Percentiles rank a stretch among this genome's conserved stretches.
These are phyloP conservation scores for Diplodus sargus DNA, from an alignment of 2,797 vertebrate genomes.

Conservation along the genomic window DNA sequence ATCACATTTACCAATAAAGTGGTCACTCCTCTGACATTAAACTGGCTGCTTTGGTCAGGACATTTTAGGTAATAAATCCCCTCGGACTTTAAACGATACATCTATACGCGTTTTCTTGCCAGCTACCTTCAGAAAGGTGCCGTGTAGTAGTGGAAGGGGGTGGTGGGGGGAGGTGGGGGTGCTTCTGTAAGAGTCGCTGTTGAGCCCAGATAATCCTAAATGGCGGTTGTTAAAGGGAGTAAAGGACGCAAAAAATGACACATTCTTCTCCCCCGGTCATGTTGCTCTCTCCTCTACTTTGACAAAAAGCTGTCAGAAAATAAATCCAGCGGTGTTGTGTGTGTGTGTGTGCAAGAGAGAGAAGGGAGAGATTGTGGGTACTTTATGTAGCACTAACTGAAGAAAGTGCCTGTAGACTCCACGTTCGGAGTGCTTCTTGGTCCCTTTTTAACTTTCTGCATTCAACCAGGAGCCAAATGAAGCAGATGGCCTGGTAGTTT, in stretches of 20 bases:
- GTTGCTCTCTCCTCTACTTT: conserved; percentile 32
- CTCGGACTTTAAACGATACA: conserved; percentile 28
- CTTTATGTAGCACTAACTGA: not conserved
- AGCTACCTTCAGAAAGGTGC: conserved; percentile 4
- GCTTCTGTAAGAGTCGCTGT: conserved; percentile 9
- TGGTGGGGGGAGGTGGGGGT: not conserved
- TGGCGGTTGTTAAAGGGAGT: conserved; percentile 30
- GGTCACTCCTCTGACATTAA: conserved; percentile 84
- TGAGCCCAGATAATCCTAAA: conserved; percentile 47
- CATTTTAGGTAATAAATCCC: conserved; percentile 74
- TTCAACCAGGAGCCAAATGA: conserved; percentile 43
- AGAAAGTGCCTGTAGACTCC: not conserved
- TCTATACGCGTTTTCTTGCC: not conserved
- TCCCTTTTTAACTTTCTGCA: conserved; percentile 15
- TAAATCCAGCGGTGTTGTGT: conserved; percentile 26
- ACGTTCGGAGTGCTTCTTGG: conserved; percentile 21
- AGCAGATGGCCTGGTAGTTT: conserved; percentile 49
- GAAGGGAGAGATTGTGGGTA: not conserved
- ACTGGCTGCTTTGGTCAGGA: conserved; percentile 64
- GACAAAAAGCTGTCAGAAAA: conserved; percentile 46
- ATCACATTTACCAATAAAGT: conserved; percentile 88
- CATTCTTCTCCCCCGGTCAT: conserved; percentile 14
- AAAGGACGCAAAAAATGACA: conserved; percentile 20
- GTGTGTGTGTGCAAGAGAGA: not conserved
- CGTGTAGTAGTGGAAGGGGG: not conserved